phyloP scores from a whole-genome alignment of 2,797 vertebrate genomes.

The Emydoidea blandingii region DNA sequence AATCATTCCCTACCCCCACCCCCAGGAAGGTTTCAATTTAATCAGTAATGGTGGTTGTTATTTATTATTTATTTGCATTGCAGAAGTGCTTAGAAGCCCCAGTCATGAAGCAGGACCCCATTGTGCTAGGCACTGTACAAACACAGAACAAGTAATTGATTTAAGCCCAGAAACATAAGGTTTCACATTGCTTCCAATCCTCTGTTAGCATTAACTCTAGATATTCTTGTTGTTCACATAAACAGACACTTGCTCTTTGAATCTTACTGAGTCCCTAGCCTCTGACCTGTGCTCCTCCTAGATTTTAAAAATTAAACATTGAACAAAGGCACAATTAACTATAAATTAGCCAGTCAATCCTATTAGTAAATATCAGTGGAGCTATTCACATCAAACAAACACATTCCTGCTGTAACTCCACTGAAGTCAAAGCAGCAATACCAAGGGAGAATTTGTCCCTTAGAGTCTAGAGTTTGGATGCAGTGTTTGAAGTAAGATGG shows the following conservation, averaged over 20 bases:
- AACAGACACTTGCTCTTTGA: background rate
- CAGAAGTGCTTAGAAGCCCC: slow-evolving; percentile 25
- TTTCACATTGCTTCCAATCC: background rate
- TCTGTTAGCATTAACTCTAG: background rate
- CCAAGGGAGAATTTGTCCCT: background rate
- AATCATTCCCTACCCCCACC: background rate
- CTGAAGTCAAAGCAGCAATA: slow-evolving; percentile 28
- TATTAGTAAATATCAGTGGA: background rate
- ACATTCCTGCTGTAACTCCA: background rate
- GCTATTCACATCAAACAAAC: background rate
- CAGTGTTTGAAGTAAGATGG: background rate
- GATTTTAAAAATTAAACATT: background rate
- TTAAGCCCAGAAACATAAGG: background rate
- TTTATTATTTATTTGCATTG: slow-evolving; percentile 31
- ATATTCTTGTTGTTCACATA: background rate
- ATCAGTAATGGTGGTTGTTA: background rate
- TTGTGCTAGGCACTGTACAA: background rate
- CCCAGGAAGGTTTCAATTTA: background rate
- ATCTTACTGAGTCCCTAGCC: background rate
- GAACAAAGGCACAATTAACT: background rate
- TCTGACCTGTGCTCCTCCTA: background rate
- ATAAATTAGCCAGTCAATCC: background rate
- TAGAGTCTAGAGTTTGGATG: slow-evolving; percentile 14
- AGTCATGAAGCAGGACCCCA: background rate
- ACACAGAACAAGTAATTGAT: background rate